phyloP scores from a whole-genome alignment of 2,113 vertebrate species.

The Peromyscus maniculatus region DNA sequence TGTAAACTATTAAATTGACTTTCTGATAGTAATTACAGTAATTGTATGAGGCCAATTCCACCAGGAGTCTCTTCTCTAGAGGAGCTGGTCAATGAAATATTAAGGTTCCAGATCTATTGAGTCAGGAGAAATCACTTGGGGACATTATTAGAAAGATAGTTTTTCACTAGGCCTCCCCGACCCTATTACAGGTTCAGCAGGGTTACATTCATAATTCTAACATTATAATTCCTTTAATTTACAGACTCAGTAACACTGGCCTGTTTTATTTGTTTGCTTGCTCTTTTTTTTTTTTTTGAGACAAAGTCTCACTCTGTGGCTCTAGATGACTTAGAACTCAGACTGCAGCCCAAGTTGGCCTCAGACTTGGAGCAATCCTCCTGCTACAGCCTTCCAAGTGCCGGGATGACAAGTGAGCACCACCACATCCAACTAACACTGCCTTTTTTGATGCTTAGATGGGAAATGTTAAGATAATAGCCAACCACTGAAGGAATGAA shows the following conservation, averaged over 20 bases:
- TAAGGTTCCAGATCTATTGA: neutral
- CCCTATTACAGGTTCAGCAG: neutral
- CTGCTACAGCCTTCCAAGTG: neutral
- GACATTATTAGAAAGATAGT: neutral
- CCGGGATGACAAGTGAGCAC: neutral
- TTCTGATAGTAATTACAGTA: conserved; percentile 10
- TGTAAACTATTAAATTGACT: neutral
- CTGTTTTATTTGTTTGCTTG: neutral
- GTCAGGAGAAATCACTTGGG: neutral
- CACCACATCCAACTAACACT: no score
- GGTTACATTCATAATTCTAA: neutral
- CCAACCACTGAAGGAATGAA: neutral
- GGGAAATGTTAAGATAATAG: neutral
- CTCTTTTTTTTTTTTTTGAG: neutral
- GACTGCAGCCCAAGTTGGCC: neutral
- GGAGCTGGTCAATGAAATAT: neutral
- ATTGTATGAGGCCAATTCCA: neutral
- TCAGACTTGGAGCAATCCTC: neutral
- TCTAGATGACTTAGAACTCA: neutral
- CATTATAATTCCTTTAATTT: neutral
- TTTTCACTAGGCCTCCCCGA: neutral
- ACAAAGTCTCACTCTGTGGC: neutral
- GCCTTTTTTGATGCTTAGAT: neutral
- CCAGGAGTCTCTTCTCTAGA: neutral
- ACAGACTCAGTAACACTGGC: neutral